Base-by-base conservation (phyloP, 2,888 invertebrate genomes). In the Timema cristinae region DNA sequence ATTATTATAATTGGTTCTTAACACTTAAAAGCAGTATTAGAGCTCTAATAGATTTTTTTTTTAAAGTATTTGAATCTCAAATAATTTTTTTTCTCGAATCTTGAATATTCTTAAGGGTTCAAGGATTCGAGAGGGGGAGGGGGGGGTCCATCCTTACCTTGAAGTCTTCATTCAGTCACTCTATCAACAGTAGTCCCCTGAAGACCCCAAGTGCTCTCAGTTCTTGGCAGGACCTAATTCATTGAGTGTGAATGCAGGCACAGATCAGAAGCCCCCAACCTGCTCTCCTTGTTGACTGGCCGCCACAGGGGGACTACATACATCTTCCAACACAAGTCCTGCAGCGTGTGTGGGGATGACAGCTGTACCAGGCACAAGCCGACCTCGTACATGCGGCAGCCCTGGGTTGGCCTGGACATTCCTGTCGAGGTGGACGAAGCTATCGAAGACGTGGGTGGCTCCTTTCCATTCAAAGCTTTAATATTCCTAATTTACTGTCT, bases 371-470 rank as follows among this genome's bases (percentile, higher is more conserved):
- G 89, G 67, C 89, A 89, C 81, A 85, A 86, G 76, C 79, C 84
- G 0, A 81, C 81, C 56, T 67, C 72, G 0, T 78, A 82, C 71
- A 79, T 82, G 50, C 78, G 83, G 50, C 85, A 89, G 77, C 91
- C 91, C 69, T 91, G 91, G 91, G 87, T 85, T 69, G 87, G 88
- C 73, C 81, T 92, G 5, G 84, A 85, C 74, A 84, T 94, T 78
- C 89, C 90, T 72, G 86, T 88, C 79, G 89, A 91, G 78, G 84
- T 94, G 72, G 92, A 94, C 81, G 83, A 85, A 78, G 89, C 92
- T 51, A 84, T 93, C 77, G 90, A 92, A 84, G 88, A 91, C 81
- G 91, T 93, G 82, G 85, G 84, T 83, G 70, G 69, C 68, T 71
- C 50, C 66, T 59, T 59, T 15, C 50, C 32, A 32, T 32, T 54